A percentile compares a stretch with the other conserved stretches of the same genome.
Conservation (phyloP, 2,888 invertebrate species). For the Eupeodes luniger region DNA sequence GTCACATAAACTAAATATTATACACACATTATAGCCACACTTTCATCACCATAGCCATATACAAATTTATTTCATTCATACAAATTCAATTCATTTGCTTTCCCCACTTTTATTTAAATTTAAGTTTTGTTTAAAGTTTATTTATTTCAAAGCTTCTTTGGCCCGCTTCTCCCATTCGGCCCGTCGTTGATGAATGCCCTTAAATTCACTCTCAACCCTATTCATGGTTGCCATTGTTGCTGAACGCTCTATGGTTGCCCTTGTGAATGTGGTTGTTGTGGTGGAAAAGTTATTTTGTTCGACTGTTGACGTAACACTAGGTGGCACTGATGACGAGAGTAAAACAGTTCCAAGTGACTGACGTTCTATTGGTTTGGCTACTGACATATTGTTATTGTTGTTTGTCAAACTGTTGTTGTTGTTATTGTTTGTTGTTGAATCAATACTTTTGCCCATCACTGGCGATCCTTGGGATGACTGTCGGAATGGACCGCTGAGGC, state of each 20-base stretch:
- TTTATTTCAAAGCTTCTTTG: constrained; percentile 86
- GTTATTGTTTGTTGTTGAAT: constrained; percentile 78
- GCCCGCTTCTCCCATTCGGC: constrained; percentile 92
- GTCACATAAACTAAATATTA: not conserved
- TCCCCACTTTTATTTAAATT: not conserved
- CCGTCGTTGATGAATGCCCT: constrained; percentile 90
- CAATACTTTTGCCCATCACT: constrained; percentile 57
- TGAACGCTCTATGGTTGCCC: constrained; percentile 80
- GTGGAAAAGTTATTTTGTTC: constrained; percentile 65
- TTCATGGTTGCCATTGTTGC: constrained; percentile 79
- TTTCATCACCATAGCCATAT: constrained; percentile 20
- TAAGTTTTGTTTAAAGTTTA: not conserved
- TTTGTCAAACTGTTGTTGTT: constrained; percentile 77
- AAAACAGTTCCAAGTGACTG: constrained; percentile 74
- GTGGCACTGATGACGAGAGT: constrained; percentile 69
- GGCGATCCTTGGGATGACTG: constrained; percentile 48
- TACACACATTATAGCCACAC: not conserved
- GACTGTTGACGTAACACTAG: constrained; percentile 63
- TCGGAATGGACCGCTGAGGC: constrained; percentile 78
- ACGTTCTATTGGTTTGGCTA: constrained; percentile 78
- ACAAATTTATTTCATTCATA: constrained; percentile 23
- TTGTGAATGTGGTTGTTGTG: constrained; percentile 48
- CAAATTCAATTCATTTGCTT: constrained; percentile 40
- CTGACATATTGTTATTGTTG: constrained; percentile 70
- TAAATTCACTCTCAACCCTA: constrained; percentile 84